Evolutionary conservation across 1,140 invertebrate species (phyloP), one percentile per base, ranked within the genome.

Genomic region (Drosophila funebris): DNA sequence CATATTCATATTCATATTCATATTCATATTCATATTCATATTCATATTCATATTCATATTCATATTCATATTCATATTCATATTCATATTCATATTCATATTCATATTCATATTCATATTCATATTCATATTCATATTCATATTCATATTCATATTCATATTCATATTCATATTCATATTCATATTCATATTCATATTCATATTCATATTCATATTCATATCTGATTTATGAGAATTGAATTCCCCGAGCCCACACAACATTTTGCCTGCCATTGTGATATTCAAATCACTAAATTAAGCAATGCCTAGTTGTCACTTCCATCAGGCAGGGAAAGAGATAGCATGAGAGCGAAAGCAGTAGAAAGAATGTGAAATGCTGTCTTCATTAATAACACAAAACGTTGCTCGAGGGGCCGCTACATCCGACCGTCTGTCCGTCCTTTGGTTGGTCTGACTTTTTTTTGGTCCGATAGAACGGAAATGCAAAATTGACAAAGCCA

Each of bases 401-500:
- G 14, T 29, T 22, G 48, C 61, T 63, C 22, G n/a, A 27, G 44
- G 24, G 44, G 44, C 24, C 29, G n/a, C 24, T 14, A 11, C 11
- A 4, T 46, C 20, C 11, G 43, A 13, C 20, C 18, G 18, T 22
- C 8, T 3, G 16, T 41, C 8, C 7, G 3, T 27, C 22, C n/a
- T 3, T 24, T 22, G n/a, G 44, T 2, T 24, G 16, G 13, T n/a
- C 37, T 7, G 13, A 5, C 24, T 31, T 29, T 33, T 24, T 37
- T 20, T 67, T 52, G 52, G 27, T 43, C 53, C 44, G 22, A 22
- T 36, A 41, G 60, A 74, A 78, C 68, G 74, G 68, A 77, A 78
- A 82, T 82, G 79, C 79, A 78, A 80, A 84, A 81, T 85, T 84
- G 81, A 77, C 81, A 84, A 76, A 85, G 64, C 76, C 66, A 82